Conservation (phyloP, 35 echinoderm and acorn worm genomes). For the Apostichopus japonicus region DNA sequence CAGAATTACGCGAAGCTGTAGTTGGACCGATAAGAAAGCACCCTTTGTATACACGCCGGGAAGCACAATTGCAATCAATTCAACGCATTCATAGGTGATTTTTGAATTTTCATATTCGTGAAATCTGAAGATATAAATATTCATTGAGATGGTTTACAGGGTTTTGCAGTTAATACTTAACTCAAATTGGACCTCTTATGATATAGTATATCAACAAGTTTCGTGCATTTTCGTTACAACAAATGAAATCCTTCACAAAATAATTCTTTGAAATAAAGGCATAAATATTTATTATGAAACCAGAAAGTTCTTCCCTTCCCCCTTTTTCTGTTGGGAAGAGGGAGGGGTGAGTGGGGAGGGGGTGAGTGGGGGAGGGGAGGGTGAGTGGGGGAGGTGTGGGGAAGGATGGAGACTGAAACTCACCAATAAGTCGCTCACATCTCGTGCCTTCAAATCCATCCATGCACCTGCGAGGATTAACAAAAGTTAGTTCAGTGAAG, state of each 20-base stretch:
- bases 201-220: background rate
- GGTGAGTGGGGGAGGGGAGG: too few species aligned
- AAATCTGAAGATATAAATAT: background rate
- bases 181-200: background rate
- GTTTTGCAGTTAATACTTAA: background rate
- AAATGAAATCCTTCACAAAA: background rate
- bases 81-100: background rate
- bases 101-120: background rate
- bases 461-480: constrained; percentile 5
- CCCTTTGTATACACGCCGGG: background rate
- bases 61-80: background rate
- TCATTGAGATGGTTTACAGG: background rate
- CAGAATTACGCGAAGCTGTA: too few species aligned
- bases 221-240: constrained; percentile 10
- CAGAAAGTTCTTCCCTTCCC: background rate
- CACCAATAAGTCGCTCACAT: background rate
- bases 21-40: too few species aligned
- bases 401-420: background rate
- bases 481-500: background rate
- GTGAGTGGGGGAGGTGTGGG: too few species aligned
- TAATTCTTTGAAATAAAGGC: background rate
- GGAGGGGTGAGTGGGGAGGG: too few species aligned
- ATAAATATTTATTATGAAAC: background rate
- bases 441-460: constrained; percentile 13
- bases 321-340: background rate